Evolutionary conservation across 1,140 invertebrate species (phyloP), one percentile per base, ranked within the genome.

Genomic region (Cyphomyrmex costatus): DNA sequence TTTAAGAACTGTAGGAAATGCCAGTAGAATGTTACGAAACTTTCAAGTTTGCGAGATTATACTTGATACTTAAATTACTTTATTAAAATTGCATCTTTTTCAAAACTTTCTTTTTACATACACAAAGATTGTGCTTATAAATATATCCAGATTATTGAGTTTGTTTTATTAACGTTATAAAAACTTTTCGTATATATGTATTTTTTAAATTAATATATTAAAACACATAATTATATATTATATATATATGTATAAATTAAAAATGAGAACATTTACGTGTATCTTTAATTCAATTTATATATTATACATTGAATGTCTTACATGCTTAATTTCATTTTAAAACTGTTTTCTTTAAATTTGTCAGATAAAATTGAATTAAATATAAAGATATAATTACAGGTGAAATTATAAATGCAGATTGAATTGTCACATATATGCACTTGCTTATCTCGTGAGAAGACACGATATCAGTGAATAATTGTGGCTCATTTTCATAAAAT

Each of bases 351-450:
- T 33, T 16, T 21, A 65, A 65, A 19, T 24, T 65, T 6, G 12
- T 7, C 27, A 66, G 21, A 16, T 8, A 27, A 68, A 79, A 53
- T 68, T 68, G 42, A 30, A 33, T 68, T 24, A 49, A 27, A 21
- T 16, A 36, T 7, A 6, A 53, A 42, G 49, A 24, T 27, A 16
- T 61, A 46, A 30, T 42, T 63, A 77, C n/a, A n/a, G n/a, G 30
- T 7, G 16, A 79, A 53, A 51, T 77, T 77, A 70, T 70, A 79
- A 66, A 68, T 68, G 61, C 65, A 68, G 33, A 79, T 79, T 79
- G 60, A 14, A 36, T 53, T 53, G 46, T 79, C 27, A 30, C 76
- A n/a, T 65, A n/a, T 65, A 79, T 1, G 19, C 14, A 6, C 42
- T 66, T 49, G 58, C 36, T 78, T 63, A 30, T 63, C 24, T 79